phyloP scores from a whole-genome alignment of 1,140 invertebrate genomes.

The Samia ricini region DNA sequence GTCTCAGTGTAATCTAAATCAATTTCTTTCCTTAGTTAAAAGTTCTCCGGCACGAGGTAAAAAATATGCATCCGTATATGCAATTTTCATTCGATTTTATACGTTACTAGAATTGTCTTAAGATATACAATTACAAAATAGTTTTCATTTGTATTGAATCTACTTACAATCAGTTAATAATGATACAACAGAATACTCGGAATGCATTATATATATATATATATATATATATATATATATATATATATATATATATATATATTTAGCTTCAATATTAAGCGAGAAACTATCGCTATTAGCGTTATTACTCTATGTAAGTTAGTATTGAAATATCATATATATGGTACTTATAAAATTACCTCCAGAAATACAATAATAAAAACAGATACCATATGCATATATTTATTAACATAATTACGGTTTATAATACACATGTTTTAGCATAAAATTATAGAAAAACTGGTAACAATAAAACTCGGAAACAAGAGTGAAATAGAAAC shows the following conservation, averaged over 20 bases:
- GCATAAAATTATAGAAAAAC: neutral
- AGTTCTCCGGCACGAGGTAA: neutral
- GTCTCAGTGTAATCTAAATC: neutral
- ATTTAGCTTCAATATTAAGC: too few relatives aligned
- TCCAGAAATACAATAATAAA: neutral
- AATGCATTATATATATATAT: too few relatives aligned
- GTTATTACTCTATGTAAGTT: too few relatives aligned
- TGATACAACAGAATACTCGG: too few relatives aligned
- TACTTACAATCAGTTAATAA: neutral
- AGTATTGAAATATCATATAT: neutral
- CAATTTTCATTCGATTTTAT: neutral
- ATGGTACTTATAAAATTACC: neutral
- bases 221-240: too few relatives aligned
- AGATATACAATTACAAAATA: neutral
- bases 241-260: too few relatives aligned
- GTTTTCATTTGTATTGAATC: neutral
- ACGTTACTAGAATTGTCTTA: neutral
- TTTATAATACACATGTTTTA: constrained; percentile 2
- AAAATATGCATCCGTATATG: neutral
- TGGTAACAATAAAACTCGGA: constrained; percentile 4
- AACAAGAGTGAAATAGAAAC: constrained; percentile 2
- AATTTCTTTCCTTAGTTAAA: neutral
- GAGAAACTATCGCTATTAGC: too few relatives aligned
- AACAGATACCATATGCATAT: neutral
- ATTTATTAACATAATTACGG: neutral